These are phyloP conservation scores for Panthera uncia DNA, from an alignment of 2,113 vertebrate species.

Conservation along the genomic window DNA sequence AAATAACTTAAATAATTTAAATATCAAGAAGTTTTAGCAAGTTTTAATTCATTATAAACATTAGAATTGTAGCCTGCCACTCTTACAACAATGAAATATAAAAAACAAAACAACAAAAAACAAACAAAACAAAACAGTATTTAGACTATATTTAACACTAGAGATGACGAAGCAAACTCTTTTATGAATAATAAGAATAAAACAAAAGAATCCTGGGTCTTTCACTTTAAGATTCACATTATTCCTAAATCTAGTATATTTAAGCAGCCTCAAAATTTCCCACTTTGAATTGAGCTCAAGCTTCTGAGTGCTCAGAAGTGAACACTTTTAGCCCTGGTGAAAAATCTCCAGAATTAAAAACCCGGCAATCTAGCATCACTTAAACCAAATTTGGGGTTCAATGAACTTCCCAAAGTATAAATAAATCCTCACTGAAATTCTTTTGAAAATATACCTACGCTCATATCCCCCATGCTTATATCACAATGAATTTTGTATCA, in stretches of 20 bases:
- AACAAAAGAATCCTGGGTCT: not conserved
- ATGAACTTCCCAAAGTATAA: conserved; percentile 3
- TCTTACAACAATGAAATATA: not conserved
- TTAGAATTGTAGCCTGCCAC: not conserved
- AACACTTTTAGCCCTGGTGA: not conserved
- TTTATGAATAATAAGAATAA: not conserved
- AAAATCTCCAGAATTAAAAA: conserved; percentile 39
- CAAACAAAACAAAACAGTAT: not conserved
- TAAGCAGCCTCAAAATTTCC: not conserved
- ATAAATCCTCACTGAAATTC: conserved; percentile 9
- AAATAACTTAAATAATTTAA: no score
- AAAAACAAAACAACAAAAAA: not conserved
- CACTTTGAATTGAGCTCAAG: conserved; percentile 16
- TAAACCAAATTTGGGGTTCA: not conserved
- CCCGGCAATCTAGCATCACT: not conserved
- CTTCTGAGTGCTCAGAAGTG: not conserved
- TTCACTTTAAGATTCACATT: conserved; percentile 1
- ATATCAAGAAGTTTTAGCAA: not conserved
- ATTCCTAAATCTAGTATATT: not conserved
- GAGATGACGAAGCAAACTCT: not conserved
- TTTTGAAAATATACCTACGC: not conserved
- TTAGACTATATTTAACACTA: not conserved
- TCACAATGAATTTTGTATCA: not conserved
- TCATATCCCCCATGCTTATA: not conserved
- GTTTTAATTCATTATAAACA: conserved; percentile 37